Evolutionary conservation across 2,888 invertebrate species (phyloP), one percentile per base, ranked within the genome.

Genomic region (Acleris emargana): DNA sequence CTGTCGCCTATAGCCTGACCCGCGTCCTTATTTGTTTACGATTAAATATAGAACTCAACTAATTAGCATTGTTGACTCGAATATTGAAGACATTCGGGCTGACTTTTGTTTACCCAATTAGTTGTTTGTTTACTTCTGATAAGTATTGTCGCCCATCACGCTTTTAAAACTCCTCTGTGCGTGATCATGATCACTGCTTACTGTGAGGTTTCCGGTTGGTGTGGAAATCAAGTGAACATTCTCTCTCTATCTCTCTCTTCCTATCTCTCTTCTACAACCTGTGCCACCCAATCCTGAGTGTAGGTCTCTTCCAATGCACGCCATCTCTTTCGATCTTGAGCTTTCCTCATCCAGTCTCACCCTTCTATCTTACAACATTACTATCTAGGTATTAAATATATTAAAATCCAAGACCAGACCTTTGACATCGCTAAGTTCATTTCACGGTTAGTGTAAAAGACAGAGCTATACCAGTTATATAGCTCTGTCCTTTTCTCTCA

Each of bases 91-190:
- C 76, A 71, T 74, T 76, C 69, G 68, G 73, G 74, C 76, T 73
- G 75, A 74, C 74, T 75, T 52, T 58, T 79, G 78, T 82, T 79
- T 80, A 70, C 63, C 73, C 72, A 76, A 80, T 82, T 83, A 80
- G 78, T 73, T 82, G 81, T 79, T 83, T 85, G 81, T 86, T 86
- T 85, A 76, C 77, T 79, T 75, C 69, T 82, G 80, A 83, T 86
- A 82, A 83, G 70, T 77, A 69, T 69, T 64, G 57, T 67, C 69
- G 67, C 28, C 13, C 28, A 57, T 61, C 61, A 61, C 66, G 66
- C 61, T 43, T 51, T 51, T 50, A 11, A 22, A 22, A 18, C 51
- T 38, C 38, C 51, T 52, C 25, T 38, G 45, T 16, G 66, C 55
- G 51, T 66, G 66, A 60, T 64, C 51, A 17, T 66, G 66, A 60